These are phyloP conservation scores for Oryctes rhinoceros DNA, from an alignment of 1,140 invertebrate species.

Conservation along the genomic window DNA sequence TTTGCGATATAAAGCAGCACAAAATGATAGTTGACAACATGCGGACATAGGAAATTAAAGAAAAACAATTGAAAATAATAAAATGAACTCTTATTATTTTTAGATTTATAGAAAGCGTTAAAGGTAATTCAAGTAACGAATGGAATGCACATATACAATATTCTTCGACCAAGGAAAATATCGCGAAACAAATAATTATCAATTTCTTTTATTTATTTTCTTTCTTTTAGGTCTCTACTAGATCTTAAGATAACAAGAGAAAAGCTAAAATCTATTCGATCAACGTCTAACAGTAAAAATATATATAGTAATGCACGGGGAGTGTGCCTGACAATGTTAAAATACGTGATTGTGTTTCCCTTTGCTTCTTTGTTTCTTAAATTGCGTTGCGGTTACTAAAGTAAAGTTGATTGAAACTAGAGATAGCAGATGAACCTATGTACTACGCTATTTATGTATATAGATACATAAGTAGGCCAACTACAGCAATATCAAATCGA, in stretches of 20 bases:
- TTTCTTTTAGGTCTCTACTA: background rate
- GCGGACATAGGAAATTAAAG: no score
- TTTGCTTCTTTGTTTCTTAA: background rate
- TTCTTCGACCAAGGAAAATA: no score
- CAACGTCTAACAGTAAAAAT: slow-evolving; percentile 24
- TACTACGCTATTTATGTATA: no score
- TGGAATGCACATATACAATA: no score
- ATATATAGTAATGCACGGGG: background rate
- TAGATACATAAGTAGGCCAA: slow-evolving; percentile 8
- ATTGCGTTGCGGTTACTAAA: slow-evolving; percentile 19
- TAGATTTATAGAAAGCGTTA: no score
- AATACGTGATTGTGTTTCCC: slow-evolving; percentile 6
- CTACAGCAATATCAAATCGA: background rate
- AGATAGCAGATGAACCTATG: background rate
- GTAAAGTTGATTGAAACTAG: background rate
- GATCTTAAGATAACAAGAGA: background rate
- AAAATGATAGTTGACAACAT: no score
- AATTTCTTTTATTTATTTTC: no score
- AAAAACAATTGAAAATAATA: no score
- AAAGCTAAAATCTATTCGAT: background rate
- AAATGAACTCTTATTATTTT: no score
- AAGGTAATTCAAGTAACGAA: no score
- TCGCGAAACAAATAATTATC: no score
- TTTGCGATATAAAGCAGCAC: no score
- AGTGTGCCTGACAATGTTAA: slow-evolving; percentile 8